Conservation (phyloP, 2,888 invertebrate genomes). For the Ceratothoa steindachneri region DNA sequence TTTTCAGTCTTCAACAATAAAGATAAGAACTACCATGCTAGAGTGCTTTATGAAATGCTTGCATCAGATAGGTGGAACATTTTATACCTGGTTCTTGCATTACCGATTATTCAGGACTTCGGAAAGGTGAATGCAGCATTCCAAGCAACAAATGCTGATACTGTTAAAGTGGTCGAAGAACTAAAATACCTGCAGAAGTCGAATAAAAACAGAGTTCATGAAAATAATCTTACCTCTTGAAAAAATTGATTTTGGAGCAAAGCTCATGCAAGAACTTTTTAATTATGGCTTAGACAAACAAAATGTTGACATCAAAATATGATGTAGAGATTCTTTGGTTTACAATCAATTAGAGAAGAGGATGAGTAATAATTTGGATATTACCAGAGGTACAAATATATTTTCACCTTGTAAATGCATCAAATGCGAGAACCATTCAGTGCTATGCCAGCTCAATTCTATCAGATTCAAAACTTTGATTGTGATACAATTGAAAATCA, state of each 20-base stretch:
- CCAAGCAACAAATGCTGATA: slow-evolving; percentile 1
- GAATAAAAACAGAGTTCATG: neutral
- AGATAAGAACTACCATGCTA: slow-evolving; percentile 9
- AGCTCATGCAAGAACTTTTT: no score
- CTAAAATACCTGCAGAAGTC: neutral
- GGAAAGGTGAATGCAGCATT: slow-evolving; percentile 15
- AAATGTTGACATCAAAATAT: neutral
- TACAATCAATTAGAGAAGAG: neutral
- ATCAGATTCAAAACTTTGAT: slow-evolving; percentile 7
- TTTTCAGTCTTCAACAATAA: neutral
- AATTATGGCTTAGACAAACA: no score
- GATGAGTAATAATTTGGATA: neutral
- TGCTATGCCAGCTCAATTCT: slow-evolving; percentile 2
- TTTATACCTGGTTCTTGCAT: slow-evolving; percentile 2
- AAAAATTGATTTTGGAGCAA: no score
- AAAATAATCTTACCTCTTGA: no score
- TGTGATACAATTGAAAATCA: neutral
- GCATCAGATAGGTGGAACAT: neutral
- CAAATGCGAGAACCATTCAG: neutral
- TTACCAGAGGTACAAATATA: neutral
- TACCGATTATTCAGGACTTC: slow-evolving; percentile 11
- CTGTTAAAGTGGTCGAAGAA: neutral
- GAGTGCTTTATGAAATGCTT: slow-evolving; percentile 1
- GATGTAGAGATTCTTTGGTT: neutral
- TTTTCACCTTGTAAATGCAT: neutral